Conservation (phyloP, 1,140 invertebrate genomes). For the Thaumetopoea pityocampa region DNA sequence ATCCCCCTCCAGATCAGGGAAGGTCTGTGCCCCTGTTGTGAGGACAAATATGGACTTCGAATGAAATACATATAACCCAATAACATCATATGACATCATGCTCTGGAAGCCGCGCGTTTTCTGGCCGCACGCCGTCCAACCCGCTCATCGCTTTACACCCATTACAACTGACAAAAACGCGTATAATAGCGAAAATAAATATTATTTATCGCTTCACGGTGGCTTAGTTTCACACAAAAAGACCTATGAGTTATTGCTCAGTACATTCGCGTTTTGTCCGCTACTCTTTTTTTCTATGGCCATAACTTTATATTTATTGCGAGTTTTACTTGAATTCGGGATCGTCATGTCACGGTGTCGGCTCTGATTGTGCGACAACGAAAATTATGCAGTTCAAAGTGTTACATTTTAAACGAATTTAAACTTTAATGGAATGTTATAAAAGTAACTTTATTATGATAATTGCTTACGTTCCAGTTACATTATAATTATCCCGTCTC, state of each 20-base stretch:
- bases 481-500: too few species aligned
- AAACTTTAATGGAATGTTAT: slow-evolving; percentile 4
- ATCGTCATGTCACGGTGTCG: slow-evolving; percentile 55
- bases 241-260: slow-evolving; percentile 69
- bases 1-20: too few species aligned
- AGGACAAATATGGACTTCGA: neutral
- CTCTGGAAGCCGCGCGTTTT: slow-evolving; percentile 9
- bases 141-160: slow-evolving; percentile 60
- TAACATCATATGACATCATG: slow-evolving; percentile 9
- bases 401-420: slow-evolving; percentile 8
- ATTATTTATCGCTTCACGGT: slow-evolving; percentile 75
- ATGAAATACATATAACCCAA: neutral
- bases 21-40: too few species aligned
- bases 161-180: slow-evolving; percentile 71
- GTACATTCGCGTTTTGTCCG: slow-evolving; percentile 65
- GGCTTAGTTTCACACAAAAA: slow-evolving; percentile 72
- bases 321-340: slow-evolving; percentile 63
- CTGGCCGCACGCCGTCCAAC: slow-evolving; percentile 26
- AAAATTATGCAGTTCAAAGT: slow-evolving; percentile 7
- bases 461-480: too few species aligned
- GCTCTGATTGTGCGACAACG: slow-evolving; percentile 32
- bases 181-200: slow-evolving; percentile 76
- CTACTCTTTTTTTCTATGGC: slow-evolving; percentile 63
- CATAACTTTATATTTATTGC: slow-evolving; percentile 73
- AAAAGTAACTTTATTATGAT: neutral